Percentiles rank a stretch among this genome's conserved stretches.
Conservation (phyloP, 2,797 vertebrate genomes). For the Stomatorhinus walkeri region DNA sequence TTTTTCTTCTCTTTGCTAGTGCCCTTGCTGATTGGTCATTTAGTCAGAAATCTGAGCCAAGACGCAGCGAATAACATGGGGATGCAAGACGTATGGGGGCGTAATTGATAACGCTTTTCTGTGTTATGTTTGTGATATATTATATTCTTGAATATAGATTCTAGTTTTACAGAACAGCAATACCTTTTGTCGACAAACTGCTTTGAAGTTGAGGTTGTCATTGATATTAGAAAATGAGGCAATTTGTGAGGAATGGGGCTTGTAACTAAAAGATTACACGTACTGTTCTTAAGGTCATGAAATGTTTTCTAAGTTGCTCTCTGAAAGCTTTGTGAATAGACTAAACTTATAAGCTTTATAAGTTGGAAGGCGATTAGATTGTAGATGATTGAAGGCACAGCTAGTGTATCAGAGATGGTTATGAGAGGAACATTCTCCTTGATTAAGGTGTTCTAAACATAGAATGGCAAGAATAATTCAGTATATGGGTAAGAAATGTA, state of each 20-base stretch:
- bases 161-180: conserved; percentile 36
- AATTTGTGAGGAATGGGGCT: neutral
- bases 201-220: neutral
- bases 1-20: conserved; percentile 50
- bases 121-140: conserved; percentile 57
- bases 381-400: neutral
- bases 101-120: conserved; percentile 57
- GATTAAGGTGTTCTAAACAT: neutral
- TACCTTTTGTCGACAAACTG: neutral
- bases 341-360: neutral
- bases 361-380: neutral
- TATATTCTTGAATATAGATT: conserved; percentile 49
- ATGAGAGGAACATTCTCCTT: neutral
- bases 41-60: conserved; percentile 29
- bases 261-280: neutral
- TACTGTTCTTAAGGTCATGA: neutral
- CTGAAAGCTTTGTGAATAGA: neutral
- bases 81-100: conserved; percentile 40
- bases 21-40: conserved; percentile 48
- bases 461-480: neutral
- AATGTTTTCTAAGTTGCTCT: neutral
- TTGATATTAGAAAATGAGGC: neutral
- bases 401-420: neutral
- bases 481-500: neutral
- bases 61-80: conserved; percentile 53